Evolutionary conservation across 2,888 invertebrate genomes (phyloP).

Genomic region (Euproctis similis): DNA sequence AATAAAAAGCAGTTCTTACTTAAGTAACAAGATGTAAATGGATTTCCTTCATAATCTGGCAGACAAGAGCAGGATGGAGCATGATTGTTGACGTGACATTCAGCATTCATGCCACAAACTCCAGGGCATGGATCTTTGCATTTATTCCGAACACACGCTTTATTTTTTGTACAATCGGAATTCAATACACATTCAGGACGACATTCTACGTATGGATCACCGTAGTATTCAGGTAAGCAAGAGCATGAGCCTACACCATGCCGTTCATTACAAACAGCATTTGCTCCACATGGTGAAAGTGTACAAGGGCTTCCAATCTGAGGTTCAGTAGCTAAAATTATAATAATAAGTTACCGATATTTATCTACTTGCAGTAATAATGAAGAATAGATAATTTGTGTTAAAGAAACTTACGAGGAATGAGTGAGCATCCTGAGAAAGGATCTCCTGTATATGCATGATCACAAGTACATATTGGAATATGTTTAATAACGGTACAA

Average conservation of each 20-base stretch:
- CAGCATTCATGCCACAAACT: conserved; percentile 88
- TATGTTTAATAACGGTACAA: conserved; percentile 82
- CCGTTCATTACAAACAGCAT: conserved; percentile 88
- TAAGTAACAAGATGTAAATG: conserved; percentile 82
- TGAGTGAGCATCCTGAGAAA: conserved; percentile 81
- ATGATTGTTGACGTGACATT: conserved; percentile 88
- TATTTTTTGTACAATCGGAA: conserved; percentile 85
- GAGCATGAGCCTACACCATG: conserved; percentile 88
- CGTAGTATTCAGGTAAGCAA: conserved; percentile 87
- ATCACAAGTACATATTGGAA: conserved; percentile 83
- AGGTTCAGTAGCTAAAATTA: conserved; percentile 71
- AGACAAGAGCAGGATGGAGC: conserved; percentile 86
- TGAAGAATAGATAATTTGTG: not conserved
- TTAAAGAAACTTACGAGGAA: conserved; percentile 68
- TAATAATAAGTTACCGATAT: conserved; percentile 5
- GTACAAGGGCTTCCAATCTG: conserved; percentile 79
- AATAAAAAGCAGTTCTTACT: too few relatives aligned
- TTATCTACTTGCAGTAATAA: not conserved
- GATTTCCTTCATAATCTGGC: conserved; percentile 85
- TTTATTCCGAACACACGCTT: conserved; percentile 88
- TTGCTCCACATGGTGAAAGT: conserved; percentile 90
- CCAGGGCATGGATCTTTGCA: conserved; percentile 89
- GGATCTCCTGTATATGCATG: conserved; percentile 85
- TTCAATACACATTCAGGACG: conserved; percentile 92
- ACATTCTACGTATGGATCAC: conserved; percentile 90